phyloP scores from a whole-genome alignment of 2,888 invertebrate species.

The Periphyllus acericola region DNA sequence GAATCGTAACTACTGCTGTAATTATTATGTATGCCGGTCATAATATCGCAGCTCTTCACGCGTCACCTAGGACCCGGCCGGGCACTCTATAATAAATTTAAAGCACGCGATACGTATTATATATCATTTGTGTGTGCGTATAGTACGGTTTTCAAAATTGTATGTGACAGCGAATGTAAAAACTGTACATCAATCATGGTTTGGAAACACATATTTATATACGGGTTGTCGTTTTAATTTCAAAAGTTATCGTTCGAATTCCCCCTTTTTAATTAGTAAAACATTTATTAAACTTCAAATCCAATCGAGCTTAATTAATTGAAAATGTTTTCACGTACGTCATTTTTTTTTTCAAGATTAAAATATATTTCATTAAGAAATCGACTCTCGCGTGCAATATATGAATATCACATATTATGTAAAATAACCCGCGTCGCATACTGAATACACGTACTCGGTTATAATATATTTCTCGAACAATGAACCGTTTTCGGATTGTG shows the following conservation, averaged over 20 bases:
- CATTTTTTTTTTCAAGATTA: neutral
- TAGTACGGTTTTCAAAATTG: neutral
- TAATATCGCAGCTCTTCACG: neutral
- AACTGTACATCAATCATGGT: neutral
- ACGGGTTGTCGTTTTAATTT: neutral
- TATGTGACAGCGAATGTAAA: neutral
- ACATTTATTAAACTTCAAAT: neutral
- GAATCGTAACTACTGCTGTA: neutral
- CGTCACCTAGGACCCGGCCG: neutral
- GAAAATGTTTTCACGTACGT: neutral
- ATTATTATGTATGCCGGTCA: neutral
- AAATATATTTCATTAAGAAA: too few relatives aligned
- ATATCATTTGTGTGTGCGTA: neutral
- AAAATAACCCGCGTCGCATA: neutral
- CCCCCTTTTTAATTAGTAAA: neutral
- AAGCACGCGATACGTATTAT: neutral
- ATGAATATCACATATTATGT: too few relatives aligned
- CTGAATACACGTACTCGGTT: too few relatives aligned
- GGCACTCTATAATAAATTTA: neutral
- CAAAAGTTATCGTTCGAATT: neutral
- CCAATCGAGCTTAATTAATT: neutral
- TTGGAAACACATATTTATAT: neutral
- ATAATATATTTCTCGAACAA: too few relatives aligned
- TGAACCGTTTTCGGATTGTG: neutral
- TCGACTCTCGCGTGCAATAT: neutral